Base-by-base conservation (phyloP, 1,140 invertebrate genomes). In the Agrypnia vestita region DNA sequence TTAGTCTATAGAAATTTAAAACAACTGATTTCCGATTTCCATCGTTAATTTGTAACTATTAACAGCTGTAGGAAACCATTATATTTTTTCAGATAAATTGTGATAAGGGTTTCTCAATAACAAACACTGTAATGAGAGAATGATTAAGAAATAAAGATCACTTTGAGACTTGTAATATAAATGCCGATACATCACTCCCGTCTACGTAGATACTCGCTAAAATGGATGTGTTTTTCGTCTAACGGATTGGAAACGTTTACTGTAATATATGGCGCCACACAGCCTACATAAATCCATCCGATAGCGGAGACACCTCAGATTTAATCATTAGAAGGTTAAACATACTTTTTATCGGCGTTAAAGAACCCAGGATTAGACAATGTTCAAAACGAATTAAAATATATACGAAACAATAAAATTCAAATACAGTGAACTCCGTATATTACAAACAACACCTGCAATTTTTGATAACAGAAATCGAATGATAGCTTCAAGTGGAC, bases 231-330 rank as follows among this genome's bases (percentile, higher is more conserved):
- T 51, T 13, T 51, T 51, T 51, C 49, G n/a, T 15, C 49, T 13
- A 67, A 67, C 62, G 44, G 62, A 67, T 67, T 67, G 62, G 43
- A 67, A 67, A 67, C 62, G 62, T 67, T 67, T 46, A 67, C 62
- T 4, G 9, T 67, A 46, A 67, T 43, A 67, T n/a, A 67, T 67
- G 62, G 43, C 62, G 1, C 12, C 11, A 67, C 62, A 46, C 4
- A 47, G 9, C 62, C 4, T 12, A 44, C 35, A 19, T 67, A 67
- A 67, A 67, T 67, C 62, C 43, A 12, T 51, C 49, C n/a, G 11
- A 8, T 3, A n/a, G 43, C 35, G n/a, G n/a, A 67, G 43, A 67
- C 62, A 47, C 62, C 35, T 67, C 19, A 13, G 12, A 62, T 62
- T 9, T 25, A 10, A 62, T 62, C 25, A 62, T 62, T 62, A 62